Evolutionary conservation across 35 echinoderm and acorn worm genomes (phyloP).

Genomic region (Chiridota heheva): DNA sequence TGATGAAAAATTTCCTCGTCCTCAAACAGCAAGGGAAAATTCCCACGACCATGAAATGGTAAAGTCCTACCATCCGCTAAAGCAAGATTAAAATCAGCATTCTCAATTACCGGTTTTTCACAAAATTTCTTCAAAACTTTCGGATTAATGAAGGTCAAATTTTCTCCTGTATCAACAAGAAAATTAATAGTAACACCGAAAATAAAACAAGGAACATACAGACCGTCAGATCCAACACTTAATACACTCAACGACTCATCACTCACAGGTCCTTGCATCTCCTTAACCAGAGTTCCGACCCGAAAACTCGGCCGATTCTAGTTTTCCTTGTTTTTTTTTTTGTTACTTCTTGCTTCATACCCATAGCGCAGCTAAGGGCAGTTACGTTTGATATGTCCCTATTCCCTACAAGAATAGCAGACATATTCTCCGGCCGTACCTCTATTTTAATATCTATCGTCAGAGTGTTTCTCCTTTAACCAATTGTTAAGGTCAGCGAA

Average conservation of each 20-base stretch:
- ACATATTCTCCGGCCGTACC: background rate
- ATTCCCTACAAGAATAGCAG: too few species aligned
- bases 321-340: background rate
- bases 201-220: constrained; percentile 4
- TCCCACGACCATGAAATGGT: constrained; percentile 2
- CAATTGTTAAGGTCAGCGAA: too few species aligned
- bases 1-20: background rate
- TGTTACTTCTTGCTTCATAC: background rate
- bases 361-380: too few species aligned
- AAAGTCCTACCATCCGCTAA: constrained; percentile 29
- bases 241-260: too few species aligned
- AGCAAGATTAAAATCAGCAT: background rate
- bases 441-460: too few species aligned
- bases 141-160: constrained; percentile 10
- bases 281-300: background rate
- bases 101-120: background rate
- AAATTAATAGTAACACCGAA: background rate
- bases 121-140: background rate
- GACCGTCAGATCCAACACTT: constrained; percentile 12
- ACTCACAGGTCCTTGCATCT: background rate
- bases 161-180: constrained; percentile 22
- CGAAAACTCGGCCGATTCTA: background rate
- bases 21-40: background rate
- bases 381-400: background rate
- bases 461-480: too few species aligned